Percentiles rank a stretch among this genome's conserved stretches.
phyloP scores from a whole-genome alignment of 2,797 vertebrate genomes.

The Eospalax fontanierii region DNA sequence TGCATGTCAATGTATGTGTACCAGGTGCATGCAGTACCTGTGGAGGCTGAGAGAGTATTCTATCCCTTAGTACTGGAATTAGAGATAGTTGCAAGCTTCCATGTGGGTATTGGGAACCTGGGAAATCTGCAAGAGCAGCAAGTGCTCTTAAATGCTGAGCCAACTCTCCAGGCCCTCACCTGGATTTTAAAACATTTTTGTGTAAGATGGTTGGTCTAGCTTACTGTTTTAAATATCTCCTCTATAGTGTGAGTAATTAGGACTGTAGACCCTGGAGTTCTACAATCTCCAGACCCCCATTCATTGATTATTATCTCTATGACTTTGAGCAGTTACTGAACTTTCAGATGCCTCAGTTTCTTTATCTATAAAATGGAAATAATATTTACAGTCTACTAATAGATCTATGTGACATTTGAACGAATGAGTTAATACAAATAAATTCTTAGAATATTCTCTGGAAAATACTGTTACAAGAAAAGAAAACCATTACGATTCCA shows the following conservation, averaged over 20 bases:
- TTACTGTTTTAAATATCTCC: constrained; percentile 27
- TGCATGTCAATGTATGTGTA: neutral
- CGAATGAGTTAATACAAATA: constrained; percentile 34
- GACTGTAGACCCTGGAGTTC: neutral
- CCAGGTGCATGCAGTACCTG: no score
- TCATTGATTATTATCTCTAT: neutral
- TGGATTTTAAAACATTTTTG: constrained; percentile 22
- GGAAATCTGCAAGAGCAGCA: neutral
- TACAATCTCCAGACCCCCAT: neutral
- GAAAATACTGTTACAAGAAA: neutral
- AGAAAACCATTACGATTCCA: constrained; percentile 18
- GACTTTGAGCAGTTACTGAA: neutral
- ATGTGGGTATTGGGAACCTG: neutral
- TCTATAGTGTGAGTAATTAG: neutral
- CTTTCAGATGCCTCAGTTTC: constrained; percentile 11
- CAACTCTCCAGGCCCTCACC: neutral
- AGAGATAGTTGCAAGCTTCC: neutral
- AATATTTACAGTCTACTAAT: constrained; percentile 12
- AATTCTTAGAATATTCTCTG: constrained; percentile 13
- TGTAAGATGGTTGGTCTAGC: constrained; percentile 22
- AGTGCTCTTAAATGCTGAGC: neutral
- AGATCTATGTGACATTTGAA: neutral
- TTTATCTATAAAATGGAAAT: constrained; percentile 38
- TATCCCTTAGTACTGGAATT: neutral
- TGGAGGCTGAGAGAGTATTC: neutral